Conservation (phyloP, 2,113 vertebrate species). For the Sinocyclocheilus anshuiensis region DNA sequence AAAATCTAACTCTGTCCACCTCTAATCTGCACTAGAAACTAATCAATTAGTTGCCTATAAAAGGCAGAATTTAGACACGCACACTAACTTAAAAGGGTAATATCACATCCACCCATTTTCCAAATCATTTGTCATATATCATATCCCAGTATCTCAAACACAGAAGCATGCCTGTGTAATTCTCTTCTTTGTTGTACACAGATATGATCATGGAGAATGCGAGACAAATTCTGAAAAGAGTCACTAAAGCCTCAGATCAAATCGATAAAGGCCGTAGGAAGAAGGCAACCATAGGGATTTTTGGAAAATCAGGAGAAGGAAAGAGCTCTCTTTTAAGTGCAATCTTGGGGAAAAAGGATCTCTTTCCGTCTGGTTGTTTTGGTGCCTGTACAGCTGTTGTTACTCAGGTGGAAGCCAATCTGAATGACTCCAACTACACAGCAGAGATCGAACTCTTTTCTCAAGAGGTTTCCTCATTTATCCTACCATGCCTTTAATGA, state of each 20-base stretch:
- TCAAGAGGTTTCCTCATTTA: constrained; percentile 53
- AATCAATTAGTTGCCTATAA: background rate
- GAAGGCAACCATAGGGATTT: background rate
- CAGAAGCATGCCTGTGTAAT: too few relatives aligned
- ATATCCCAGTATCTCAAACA: too few relatives aligned
- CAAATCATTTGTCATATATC: too few relatives aligned
- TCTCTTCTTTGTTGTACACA: background rate
- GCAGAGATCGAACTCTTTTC: constrained; percentile 67
- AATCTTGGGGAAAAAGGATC: constrained; percentile 55
- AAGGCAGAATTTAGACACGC: too few relatives aligned
- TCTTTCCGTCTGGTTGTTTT: constrained; percentile 60
- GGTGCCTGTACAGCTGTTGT: constrained; percentile 67
- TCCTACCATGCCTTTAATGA: background rate
- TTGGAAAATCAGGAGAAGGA: constrained; percentile 14
- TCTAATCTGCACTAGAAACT: background rate
- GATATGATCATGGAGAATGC: background rate
- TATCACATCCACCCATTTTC: too few relatives aligned
- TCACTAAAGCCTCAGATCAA: background rate
- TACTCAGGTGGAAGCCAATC: constrained; percentile 64
- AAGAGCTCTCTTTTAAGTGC: constrained; percentile 57
- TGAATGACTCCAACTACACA: constrained; percentile 30
- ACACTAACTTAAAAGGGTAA: too few relatives aligned
- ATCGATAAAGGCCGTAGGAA: background rate
- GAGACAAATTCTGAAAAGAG: background rate
- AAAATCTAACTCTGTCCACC: background rate